Conservation (phyloP, 2,113 vertebrate genomes). For the Echinops telfairi region DNA sequence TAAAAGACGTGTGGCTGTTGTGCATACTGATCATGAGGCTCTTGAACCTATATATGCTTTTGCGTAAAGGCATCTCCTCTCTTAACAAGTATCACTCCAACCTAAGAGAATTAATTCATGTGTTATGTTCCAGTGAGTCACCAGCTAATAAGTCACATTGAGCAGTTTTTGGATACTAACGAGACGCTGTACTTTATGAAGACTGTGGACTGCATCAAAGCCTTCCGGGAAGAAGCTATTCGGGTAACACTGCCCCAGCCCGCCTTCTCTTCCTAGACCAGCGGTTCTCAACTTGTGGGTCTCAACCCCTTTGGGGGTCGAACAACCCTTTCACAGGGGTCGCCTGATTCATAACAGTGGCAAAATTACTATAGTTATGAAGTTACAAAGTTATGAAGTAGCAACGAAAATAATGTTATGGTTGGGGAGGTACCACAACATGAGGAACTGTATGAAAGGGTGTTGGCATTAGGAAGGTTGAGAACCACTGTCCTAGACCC, state of each 20-base stretch:
- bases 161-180: constrained; percentile 95
- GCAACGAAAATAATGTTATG: no score
- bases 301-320: no score
- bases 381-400: no score
- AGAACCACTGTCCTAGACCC: no score
- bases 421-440: no score
- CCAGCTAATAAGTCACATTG: constrained; percentile 93
- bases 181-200: constrained; percentile 94
- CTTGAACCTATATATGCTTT: not conserved
- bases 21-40: not conserved
- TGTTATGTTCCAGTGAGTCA: constrained; percentile 90
- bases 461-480: no score
- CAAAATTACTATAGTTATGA: no score
- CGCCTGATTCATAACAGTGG: no score
- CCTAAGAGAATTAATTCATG: constrained; percentile 32
- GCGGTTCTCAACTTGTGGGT: no score
- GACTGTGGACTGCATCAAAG: constrained; percentile 92
- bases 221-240: constrained; percentile 94
- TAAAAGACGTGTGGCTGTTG: not conserved
- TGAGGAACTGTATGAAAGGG: no score
- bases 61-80: not conserved
- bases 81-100: constrained; percentile 11
- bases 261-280: not conserved
- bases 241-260: constrained; percentile 88
- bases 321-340: no score